Percentiles rank a stretch among this genome's conserved stretches.
phyloP scores from a whole-genome alignment of 1,140 invertebrate species.

The Paracyclopina nana region DNA sequence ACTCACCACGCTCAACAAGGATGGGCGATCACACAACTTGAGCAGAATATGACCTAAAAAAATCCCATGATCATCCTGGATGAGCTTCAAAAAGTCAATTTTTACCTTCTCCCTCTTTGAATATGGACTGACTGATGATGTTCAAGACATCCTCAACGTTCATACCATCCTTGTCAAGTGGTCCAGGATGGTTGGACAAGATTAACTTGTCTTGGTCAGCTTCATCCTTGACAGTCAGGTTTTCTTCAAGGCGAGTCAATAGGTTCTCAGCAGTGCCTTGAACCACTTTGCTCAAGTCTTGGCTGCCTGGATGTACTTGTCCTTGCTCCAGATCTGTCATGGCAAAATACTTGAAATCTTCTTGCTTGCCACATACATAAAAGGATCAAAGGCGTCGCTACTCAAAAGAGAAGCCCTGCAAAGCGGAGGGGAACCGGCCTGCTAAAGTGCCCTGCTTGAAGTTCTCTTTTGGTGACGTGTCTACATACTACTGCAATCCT shows the following conservation, averaged over 20 bases:
- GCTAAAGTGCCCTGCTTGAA: no score
- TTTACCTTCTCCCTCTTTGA: background rate
- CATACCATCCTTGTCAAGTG: background rate
- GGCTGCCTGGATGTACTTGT: no score
- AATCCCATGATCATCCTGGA: background rate
- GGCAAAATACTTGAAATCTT: no score
- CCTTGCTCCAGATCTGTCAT: no score
- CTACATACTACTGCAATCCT: no score
- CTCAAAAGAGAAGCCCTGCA: no score
- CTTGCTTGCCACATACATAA: no score
- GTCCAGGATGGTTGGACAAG: background rate
- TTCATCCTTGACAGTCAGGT: background rate
- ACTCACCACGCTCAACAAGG: slow-evolving; percentile 2
- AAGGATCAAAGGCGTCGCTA: no score
- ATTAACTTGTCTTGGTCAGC: background rate
- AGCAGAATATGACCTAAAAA: slow-evolving; percentile 2
- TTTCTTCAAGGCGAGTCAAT: background rate
- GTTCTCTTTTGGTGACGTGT: no score
- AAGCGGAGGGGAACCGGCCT: no score
- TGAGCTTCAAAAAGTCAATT: no score
- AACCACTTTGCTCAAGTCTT: background rate
- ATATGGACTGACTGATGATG: slow-evolving; percentile 2
- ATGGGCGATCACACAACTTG: background rate
- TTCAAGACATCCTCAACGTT: background rate
- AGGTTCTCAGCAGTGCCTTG: background rate